Percentiles rank a stretch among this genome's conserved stretches.
Conservation (phyloP, 2,113 vertebrate genomes). For the Malurus cyaneus region DNA sequence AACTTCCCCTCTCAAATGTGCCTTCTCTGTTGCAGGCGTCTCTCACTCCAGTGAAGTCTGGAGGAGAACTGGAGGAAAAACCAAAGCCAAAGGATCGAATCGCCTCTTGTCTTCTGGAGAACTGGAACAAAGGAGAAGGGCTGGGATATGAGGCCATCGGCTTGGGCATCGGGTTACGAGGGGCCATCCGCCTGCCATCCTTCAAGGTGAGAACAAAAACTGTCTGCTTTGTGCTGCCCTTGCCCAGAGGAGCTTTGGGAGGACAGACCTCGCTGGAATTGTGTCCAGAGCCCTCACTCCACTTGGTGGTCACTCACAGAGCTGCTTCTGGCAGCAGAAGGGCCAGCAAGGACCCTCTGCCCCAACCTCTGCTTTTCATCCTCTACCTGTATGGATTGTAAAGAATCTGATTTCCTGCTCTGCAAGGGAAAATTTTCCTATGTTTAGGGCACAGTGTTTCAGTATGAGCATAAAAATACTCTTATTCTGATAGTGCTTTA, state of each 20-base stretch:
- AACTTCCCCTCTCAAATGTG: neutral
- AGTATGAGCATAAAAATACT: neutral
- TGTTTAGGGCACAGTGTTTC: neutral
- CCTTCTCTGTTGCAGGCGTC: constrained; percentile 76
- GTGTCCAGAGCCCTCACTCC: neutral
- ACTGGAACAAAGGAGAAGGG: constrained; percentile 95
- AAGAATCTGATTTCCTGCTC: neutral
- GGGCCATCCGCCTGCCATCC: constrained; percentile 93
- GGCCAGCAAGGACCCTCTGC: neutral
- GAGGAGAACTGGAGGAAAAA: constrained; percentile 89
- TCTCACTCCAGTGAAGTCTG: constrained; percentile 90
- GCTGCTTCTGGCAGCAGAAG: neutral
- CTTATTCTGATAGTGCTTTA: neutral
- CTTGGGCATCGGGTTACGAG: constrained; percentile 89
- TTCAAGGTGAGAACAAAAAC: constrained; percentile 83
- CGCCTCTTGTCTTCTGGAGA: constrained; percentile 89
- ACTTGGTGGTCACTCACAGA: neutral
- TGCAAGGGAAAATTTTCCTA: neutral
- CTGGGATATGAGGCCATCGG: constrained; percentile 93
- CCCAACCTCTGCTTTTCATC: neutral
- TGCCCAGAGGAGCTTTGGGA: neutral
- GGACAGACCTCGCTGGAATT: neutral
- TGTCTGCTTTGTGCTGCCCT: neutral
- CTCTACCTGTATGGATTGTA: neutral
- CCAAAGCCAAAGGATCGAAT: constrained; percentile 91